Evolutionary conservation across 37 sponge, comb jelly and placozoan genomes (phyloP), one percentile per base, ranked within the genome.

Genomic region (Dysidea cf. avara): DNA sequence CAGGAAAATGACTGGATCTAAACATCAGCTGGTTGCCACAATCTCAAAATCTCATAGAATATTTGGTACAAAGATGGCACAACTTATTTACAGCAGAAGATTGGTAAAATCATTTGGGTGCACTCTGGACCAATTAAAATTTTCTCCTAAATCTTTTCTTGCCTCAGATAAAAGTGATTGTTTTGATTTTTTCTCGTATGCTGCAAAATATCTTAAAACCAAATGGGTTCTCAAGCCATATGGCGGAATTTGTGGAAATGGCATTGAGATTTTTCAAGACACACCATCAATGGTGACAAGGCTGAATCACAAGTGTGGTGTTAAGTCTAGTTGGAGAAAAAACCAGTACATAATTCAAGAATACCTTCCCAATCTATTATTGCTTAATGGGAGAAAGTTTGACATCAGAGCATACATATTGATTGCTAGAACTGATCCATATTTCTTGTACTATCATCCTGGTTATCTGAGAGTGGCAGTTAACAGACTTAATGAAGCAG

Each of bases 341-440:
- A n/a, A n/a, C n/a, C n/a, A 78, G 29, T 87, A 61, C 36, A 39
- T 92, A 2, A 81, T 84, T 0, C 93, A 92, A 56, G 61, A 80
- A 37, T 92, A 92, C 62, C 46, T 92, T 1, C 58, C 75, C 2
- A 43, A 53, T 16, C 63, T 78, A 11, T 59, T 92, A 3, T 66
- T 92, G 55, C 63, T 92, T 2, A 56, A 92, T 7, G 74, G 68
- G 17, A 83, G 79, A 32, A 92, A 92, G 40, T 92, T 92, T 72
- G 93, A 92, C 68, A 55, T 92, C 1, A 65, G 93, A n/a, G 89
- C 73, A 0, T 61, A 78, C 14, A 26, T 92, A 4, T 43, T 92
- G 38, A 84, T 92, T 61, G 93, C 85, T 25, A 54, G 72, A 7
- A 87, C 93, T 29, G 39, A 25, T 34, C 93, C 93, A 2, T 92